phyloP scores from a whole-genome alignment of 2,888 invertebrate genomes.

The Calliphora vomitoria region DNA sequence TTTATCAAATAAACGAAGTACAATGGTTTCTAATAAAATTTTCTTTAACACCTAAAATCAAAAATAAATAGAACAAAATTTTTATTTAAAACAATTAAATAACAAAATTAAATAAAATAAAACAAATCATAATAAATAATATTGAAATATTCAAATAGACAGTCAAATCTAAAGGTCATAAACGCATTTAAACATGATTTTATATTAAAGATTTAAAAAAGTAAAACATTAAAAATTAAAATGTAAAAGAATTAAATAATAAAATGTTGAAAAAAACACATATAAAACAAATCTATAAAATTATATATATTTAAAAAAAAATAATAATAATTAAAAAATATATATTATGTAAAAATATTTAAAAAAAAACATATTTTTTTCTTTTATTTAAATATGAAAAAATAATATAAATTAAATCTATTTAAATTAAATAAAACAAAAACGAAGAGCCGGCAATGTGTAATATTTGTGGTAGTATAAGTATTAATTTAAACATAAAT shows the following conservation, averaged over 20 bases:
- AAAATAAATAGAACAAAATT: background rate
- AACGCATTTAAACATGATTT: slow-evolving; percentile 34
- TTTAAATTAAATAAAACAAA: slow-evolving; percentile 54
- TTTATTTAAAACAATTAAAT: background rate
- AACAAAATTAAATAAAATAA: no score
- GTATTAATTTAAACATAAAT: slow-evolving; percentile 49
- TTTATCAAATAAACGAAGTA: background rate
- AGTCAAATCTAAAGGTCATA: slow-evolving; percentile 11
- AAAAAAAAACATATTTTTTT: slow-evolving; percentile 19
- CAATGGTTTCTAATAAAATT: slow-evolving; percentile 50
- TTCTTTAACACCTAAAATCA: slow-evolving; percentile 24
- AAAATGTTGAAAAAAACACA: slow-evolving; percentile 33
- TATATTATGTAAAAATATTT: slow-evolving; percentile 61
- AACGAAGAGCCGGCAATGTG: slow-evolving; percentile 80
- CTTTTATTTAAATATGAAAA: slow-evolving; percentile 18
- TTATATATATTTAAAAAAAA: background rate
- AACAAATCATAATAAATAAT: background rate
- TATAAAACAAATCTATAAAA: background rate
- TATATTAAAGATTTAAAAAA: background rate
- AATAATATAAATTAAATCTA: slow-evolving; percentile 22
- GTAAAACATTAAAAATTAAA: slow-evolving; percentile 31
- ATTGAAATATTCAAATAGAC: background rate
- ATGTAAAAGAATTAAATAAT: slow-evolving; percentile 24
- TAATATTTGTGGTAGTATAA: slow-evolving; percentile 77
- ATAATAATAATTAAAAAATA: background rate